Evolutionary conservation across 2,113 vertebrate genomes (phyloP), one percentile per base, ranked within the genome.

Genomic region (Sitta europaea): DNA sequence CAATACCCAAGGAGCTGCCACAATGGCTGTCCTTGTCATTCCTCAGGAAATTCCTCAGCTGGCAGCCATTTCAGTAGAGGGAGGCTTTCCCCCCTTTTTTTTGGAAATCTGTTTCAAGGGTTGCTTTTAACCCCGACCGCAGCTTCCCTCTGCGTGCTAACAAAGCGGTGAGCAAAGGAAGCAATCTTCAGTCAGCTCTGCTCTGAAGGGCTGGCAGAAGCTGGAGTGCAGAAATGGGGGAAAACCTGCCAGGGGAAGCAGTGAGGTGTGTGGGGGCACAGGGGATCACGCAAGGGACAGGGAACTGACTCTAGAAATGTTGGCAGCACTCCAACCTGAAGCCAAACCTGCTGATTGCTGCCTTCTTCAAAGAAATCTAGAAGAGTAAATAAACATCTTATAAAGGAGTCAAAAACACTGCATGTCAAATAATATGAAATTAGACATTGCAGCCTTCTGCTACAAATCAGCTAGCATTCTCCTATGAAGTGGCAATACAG

Each of bases 281-380:
- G 31, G 36, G 19, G 8, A 38, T 14, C 5, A 1, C 0, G 20
- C 2, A 2, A 58, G 45, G 0, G 3, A 21, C 33, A n/a, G 20
- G 14, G 58, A 72, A 27, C 17, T 12, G 42, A 5, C 42, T 67
- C 27, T 24, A 38, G 29, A 79, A 80, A 19, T 12, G 11, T 8
- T 31, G 2, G 33, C 50, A 54, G 23, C 1, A 0, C 59, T 70
- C 11, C 55, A 62, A 15, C 6, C 15, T 62, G 54, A 65, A 76
- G 33, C 21, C 67, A 84, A 53, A 68, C 14, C 35, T 67, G n/a
- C 14, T n/a, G n/a, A 36, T 68, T 48, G 12, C 36, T 45, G 5
- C 38, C 20, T 70, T 54, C 29, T 42, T 54, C 72, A 71, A 65
- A 86, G 33, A 38, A 40, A 17, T 13, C 35, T 62, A 29, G 53